Base-by-base conservation (phyloP, 2,888 invertebrate genomes). In the Gortyna flavago region DNA sequence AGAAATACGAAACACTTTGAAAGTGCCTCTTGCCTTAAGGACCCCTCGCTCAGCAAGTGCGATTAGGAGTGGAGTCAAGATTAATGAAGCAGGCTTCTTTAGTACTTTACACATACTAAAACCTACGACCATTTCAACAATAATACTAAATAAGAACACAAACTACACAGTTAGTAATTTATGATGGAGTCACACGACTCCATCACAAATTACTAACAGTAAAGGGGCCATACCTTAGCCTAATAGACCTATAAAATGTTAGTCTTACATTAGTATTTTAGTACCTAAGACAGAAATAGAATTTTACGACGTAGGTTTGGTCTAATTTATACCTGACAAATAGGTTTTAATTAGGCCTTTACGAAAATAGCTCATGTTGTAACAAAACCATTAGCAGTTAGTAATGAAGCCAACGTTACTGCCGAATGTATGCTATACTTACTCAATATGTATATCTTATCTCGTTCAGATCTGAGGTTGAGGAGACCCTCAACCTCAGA, bases 201-300 rank as follows among this genome's bases (percentile, higher is more conserved):
- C 41, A 59, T 57, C 16, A 29, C 64, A 84, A 57, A 84, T 84
- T 70, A 80, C 57, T 29, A 29, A 51, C 51, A 41, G 11, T 69
- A 80, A 79, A 69, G 38, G 64, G 62, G 29, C 70, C 41, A 41
- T 79, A 69, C 69, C 29, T 80, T 48, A 29, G 18, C 16, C 8
- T n/a, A 84, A 80, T 38, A 69, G 84, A 64, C 38, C 62, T 11
- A 84, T 80, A 69, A 80, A 48, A 65, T 77, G n/a, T 57, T 48
- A 57, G 62, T 7, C n/a, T 35, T 16, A 21, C 48, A 51, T 80
- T 25, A 69, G 80, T 79, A 41, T 64, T 51, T 29, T 51, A 64
- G 69, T 57, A n/a, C n/a, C n/a, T n/a, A 41, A 32, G 7, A 68
- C 44, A 32, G 38, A 68, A 84, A 66, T 77, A 65, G 32, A 57